A percentile compares a stretch with the other conserved stretches of the same genome.
phyloP scores from a whole-genome alignment of 2,797 vertebrate species.

The Crocodylus rhombifer region DNA sequence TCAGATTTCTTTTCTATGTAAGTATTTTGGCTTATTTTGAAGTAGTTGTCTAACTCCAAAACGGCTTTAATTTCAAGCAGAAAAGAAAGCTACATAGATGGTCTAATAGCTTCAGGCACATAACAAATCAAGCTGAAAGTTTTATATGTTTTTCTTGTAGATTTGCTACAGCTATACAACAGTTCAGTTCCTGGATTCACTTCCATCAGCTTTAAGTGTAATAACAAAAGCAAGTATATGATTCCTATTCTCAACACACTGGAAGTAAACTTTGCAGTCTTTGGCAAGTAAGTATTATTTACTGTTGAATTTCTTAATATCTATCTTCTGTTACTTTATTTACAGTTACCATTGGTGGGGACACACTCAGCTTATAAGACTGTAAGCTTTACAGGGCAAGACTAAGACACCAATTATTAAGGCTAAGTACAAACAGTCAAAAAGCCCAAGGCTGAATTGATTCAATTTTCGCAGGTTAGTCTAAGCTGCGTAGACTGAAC shows the following conservation, averaged over 20 bases:
- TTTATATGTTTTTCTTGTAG: constrained; percentile 11
- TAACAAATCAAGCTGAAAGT: not conserved
- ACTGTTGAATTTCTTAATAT: not conserved
- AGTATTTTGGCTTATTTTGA: constrained; percentile 34
- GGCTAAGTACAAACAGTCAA: too few species aligned
- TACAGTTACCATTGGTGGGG: not conserved
- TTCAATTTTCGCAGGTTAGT: too few species aligned
- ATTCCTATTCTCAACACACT: constrained; percentile 69
- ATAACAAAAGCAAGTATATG: constrained; percentile 65
- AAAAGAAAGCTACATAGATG: not conserved
- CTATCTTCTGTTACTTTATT: not conserved
- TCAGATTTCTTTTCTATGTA: not conserved
- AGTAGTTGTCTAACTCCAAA: not conserved
- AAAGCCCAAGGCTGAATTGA: too few species aligned
- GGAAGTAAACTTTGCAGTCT: constrained; percentile 66
- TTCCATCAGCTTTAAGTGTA: constrained; percentile 60
- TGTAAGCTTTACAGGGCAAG: not conserved
- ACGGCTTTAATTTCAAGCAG: not conserved
- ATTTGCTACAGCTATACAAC: constrained; percentile 59
- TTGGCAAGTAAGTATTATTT: constrained; percentile 55
- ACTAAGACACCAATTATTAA: not conserved
- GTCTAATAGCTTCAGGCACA: not conserved
- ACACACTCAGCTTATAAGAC: not conserved
- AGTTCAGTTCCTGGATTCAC: constrained; percentile 47
- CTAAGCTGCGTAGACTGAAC: too few species aligned